A percentile compares a stretch with the other conserved stretches of the same genome.
Conservation (phyloP, 2,113 vertebrate species). For the Trematomus loennbergii region DNA sequence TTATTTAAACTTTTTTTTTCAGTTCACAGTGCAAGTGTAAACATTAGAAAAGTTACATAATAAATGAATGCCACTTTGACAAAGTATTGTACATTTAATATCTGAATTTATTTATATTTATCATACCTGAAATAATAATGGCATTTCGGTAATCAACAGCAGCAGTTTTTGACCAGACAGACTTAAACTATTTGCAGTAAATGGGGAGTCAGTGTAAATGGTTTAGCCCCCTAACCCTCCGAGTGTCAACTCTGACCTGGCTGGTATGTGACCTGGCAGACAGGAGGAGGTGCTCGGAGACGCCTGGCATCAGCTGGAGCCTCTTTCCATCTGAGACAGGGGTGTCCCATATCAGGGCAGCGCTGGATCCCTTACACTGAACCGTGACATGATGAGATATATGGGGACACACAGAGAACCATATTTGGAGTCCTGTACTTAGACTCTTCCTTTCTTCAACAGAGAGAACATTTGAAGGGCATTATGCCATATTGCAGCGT, state of each 20-base stretch:
- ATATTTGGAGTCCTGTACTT: slow-evolving; percentile 19
- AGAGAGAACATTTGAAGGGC: neutral
- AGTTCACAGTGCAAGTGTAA: neutral
- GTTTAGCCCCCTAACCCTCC: slow-evolving; percentile 42
- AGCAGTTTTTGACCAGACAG: slow-evolving; percentile 10
- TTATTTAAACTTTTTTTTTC: neutral
- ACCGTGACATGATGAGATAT: slow-evolving; percentile 40
- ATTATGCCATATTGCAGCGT: neutral
- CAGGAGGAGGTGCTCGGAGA: slow-evolving; percentile 27
- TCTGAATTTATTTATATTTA: no score
- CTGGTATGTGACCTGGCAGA: slow-evolving; percentile 78
- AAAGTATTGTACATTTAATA: neutral
- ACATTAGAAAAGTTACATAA: neutral
- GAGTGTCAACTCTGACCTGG: slow-evolving; percentile 78
- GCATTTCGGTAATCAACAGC: slow-evolving; percentile 14
- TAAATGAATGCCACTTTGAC: neutral
- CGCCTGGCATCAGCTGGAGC: slow-evolving; percentile 23
- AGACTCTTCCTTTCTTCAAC: neutral
- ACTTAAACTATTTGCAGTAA: slow-evolving; percentile 42
- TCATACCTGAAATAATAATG: neutral
- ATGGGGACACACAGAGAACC: slow-evolving; percentile 47
- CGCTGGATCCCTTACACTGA: slow-evolving; percentile 25
- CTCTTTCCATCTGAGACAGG: slow-evolving; percentile 54
- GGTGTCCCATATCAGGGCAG: slow-evolving; percentile 73
- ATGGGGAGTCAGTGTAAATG: slow-evolving; percentile 25